Conservation (phyloP, 2,888 invertebrate species). For the Merodon equestris region DNA sequence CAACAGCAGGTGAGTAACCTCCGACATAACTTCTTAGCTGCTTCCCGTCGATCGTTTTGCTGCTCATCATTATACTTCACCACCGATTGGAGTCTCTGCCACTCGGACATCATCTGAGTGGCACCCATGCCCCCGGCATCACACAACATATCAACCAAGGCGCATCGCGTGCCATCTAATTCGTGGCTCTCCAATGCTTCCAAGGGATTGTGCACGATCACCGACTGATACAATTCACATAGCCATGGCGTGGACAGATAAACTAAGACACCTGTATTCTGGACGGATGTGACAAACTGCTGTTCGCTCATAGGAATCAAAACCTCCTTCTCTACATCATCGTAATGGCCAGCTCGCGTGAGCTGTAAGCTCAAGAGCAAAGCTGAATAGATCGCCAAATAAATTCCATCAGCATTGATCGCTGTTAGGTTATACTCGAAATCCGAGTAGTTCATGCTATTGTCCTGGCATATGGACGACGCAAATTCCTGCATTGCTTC, state of each 20-base stretch:
- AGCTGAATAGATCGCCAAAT: slow-evolving; percentile 92
- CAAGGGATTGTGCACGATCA: slow-evolving; percentile 82
- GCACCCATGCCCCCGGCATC: slow-evolving; percentile 92
- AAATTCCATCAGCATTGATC: slow-evolving; percentile 97
- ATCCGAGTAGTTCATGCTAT: slow-evolving; percentile 78
- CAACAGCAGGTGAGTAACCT: slow-evolving; percentile 93
- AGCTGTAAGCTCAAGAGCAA: slow-evolving; percentile 90
- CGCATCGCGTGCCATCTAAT: slow-evolving; percentile 75
- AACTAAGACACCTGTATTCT: slow-evolving; percentile 94
- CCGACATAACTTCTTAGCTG: slow-evolving; percentile 87
- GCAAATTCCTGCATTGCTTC: slow-evolving; percentile 95
- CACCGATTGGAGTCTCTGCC: slow-evolving; percentile 90
- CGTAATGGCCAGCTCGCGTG: slow-evolving; percentile 87
- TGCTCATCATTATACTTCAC: slow-evolving; percentile 82
- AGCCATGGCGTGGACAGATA: slow-evolving; percentile 97
- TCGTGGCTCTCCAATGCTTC: slow-evolving; percentile 75
- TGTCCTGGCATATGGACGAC: slow-evolving; percentile 92
- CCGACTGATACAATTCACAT: slow-evolving; percentile 93
- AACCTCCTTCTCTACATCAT: slow-evolving; percentile 79
- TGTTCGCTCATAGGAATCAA: slow-evolving; percentile 86
- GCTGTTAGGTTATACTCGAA: slow-evolving; percentile 82
- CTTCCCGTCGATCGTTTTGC: slow-evolving; percentile 86
- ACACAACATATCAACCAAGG: slow-evolving; percentile 79
- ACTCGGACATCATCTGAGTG: slow-evolving; percentile 91
- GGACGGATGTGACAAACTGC: slow-evolving; percentile 94